Conservation (phyloP, 2,888 invertebrate species). For the Drosophila melanosoma region DNA sequence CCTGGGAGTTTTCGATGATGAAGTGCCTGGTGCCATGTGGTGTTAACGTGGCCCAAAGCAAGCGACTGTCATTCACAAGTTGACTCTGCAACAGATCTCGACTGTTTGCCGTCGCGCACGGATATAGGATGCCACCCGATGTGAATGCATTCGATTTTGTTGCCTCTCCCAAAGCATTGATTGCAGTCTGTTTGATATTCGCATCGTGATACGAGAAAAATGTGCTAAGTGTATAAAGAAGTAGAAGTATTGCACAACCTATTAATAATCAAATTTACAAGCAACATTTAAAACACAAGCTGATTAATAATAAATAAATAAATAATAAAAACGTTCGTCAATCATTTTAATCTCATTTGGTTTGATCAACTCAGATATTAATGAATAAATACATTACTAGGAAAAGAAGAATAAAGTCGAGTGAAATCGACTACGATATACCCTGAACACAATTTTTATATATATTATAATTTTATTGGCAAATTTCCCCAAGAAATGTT, state of each 20-base stretch:
- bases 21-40: conserved; percentile 93
- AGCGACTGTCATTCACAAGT: conserved; percentile 88
- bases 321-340: background rate
- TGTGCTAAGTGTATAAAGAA: conserved; percentile 69
- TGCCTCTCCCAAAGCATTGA: conserved; percentile 86
- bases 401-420: background rate
- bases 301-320: too few species aligned
- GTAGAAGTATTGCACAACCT: background rate
- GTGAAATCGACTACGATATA: too few species aligned
- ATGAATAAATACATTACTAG: background rate
- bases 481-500: too few species aligned
- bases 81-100: conserved; percentile 84
- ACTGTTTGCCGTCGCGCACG: conserved; percentile 86
- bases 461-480: too few species aligned
- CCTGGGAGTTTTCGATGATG: conserved; percentile 86
- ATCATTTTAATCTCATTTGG: background rate
- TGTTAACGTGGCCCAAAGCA: conserved; percentile 93
- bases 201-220: conserved; percentile 84
- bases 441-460: too few species aligned
- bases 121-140: conserved; percentile 87
- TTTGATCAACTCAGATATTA: background rate
- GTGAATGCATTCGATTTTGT: conserved; percentile 85
- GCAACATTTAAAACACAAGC: too few species aligned
- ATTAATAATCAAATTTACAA: background rate
- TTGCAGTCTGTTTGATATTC: conserved; percentile 86